Evolutionary conservation across 2,797 vertebrate genomes (phyloP).

Genomic region (Ciconia nigra): DNA sequence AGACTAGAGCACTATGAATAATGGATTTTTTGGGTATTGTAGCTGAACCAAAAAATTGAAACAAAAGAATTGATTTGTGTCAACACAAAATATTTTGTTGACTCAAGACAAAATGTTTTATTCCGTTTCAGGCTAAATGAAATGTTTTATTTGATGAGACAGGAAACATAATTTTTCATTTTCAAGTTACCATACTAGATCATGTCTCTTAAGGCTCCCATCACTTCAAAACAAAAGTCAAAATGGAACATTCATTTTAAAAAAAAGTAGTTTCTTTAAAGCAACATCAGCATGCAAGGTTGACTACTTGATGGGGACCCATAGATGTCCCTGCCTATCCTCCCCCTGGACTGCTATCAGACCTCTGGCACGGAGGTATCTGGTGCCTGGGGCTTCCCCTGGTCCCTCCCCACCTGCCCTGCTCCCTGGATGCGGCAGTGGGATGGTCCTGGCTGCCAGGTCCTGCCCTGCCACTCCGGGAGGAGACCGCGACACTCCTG

Average conservation of each 20-base stretch:
- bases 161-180: background rate
- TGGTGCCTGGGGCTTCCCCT: background rate
- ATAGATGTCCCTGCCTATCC: background rate
- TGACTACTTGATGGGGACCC: background rate
- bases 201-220: background rate
- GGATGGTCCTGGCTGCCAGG: background rate
- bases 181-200: background rate
- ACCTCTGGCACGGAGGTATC: rapidly evolving
- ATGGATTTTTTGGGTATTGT: background rate
- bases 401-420: background rate
- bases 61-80: background rate
- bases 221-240: background rate
- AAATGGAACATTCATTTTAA: background rate
- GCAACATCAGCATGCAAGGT: rapidly evolving
- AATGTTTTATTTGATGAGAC: background rate
- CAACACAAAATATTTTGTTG: background rate
- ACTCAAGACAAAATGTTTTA: background rate
- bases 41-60: background rate
- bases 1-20: background rate
- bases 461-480: background rate
- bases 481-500: rapidly evolving
- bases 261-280: background rate
- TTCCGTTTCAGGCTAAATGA: background rate
- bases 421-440: background rate
- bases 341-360: background rate